phyloP scores from a whole-genome alignment of 2,113 vertebrate species.

The Rhineura floridana region DNA sequence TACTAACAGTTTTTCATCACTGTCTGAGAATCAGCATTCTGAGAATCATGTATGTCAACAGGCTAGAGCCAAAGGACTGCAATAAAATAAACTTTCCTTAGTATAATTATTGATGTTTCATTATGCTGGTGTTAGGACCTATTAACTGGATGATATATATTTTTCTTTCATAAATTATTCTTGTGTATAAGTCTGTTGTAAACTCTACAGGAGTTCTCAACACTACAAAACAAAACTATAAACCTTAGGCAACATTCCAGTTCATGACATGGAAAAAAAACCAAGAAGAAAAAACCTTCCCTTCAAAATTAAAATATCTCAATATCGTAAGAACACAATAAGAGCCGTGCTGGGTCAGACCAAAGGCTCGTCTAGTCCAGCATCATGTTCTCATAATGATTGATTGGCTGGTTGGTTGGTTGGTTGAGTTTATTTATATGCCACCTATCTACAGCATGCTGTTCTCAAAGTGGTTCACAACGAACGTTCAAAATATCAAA shows the following conservation, averaged over 20 bases:
- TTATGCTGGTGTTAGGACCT: background rate
- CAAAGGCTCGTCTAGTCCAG: no score
- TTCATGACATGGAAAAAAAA: background rate
- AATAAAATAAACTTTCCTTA: slow-evolving; percentile 2
- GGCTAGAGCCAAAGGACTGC: background rate
- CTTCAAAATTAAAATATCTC: background rate
- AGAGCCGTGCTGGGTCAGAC: no score
- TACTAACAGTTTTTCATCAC: background rate
- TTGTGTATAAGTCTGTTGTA: background rate
- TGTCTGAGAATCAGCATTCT: background rate
- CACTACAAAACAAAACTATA: background rate
- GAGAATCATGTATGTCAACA: background rate
- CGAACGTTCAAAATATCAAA: no score
- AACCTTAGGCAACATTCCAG: background rate
- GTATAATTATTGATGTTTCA: slow-evolving; percentile 13
- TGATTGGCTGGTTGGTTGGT: no score
- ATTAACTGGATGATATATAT: background rate
- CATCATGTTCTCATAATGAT: no score
- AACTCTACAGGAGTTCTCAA: background rate
- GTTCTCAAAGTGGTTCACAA: no score
- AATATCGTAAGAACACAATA: no score
- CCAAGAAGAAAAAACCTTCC: background rate
- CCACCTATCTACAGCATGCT: no score
- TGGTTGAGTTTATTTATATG: no score
- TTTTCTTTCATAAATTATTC: background rate